A percentile compares a stretch with the other conserved stretches of the same genome.
Evolutionary conservation across 2,797 vertebrate genomes (phyloP).

Genomic region (Florisuga fusca): DNA sequence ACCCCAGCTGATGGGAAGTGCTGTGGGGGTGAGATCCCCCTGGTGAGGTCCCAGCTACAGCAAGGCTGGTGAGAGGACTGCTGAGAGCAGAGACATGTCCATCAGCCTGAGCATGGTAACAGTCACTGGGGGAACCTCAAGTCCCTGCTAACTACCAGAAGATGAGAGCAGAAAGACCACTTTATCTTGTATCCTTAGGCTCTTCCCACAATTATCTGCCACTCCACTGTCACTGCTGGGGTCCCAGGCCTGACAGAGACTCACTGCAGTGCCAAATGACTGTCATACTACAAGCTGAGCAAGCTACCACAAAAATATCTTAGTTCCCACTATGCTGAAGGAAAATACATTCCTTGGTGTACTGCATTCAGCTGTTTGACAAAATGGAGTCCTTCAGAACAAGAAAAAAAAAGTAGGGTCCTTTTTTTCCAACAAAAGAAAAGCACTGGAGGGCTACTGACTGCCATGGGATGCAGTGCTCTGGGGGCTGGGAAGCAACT

Average conservation of each 20-base stretch:
- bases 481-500: neutral
- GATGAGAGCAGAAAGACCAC: neutral
- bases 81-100: rapidly evolving
- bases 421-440: neutral
- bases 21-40: neutral
- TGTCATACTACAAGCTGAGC: neutral
- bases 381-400: neutral
- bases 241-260: neutral
- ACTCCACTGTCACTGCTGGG: neutral
- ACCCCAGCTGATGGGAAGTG: neutral
- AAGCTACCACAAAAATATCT: neutral
- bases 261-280: neutral
- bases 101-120: neutral
- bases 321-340: neutral
- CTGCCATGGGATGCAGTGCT: neutral
- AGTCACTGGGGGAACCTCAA: neutral
- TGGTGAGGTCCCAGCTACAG: neutral
- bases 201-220: neutral
- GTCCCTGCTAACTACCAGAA: neutral
- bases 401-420: neutral
- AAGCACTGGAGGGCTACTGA: too few species aligned
- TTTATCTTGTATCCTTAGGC: neutral
- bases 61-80: neutral
- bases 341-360: rapidly evolving
- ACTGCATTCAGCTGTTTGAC: neutral